Evolutionary conservation across 2,888 invertebrate species (phyloP), one percentile per base, ranked within the genome.

Genomic region (Ophioninae sp.): DNA sequence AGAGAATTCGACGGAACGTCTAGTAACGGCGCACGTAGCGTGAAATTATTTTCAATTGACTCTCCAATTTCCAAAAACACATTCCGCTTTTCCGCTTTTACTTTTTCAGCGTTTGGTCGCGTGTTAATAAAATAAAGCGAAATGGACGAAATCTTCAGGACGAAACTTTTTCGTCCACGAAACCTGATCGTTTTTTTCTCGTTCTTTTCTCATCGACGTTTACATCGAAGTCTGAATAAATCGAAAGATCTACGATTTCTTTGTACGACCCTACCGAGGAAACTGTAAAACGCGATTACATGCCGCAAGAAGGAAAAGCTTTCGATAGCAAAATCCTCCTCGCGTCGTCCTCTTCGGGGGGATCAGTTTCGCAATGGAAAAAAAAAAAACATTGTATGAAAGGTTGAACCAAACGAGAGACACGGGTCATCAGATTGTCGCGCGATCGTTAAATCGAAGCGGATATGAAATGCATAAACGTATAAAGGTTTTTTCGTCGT

Each of bases 381-480:
- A 5, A 23, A 76, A 23, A 56, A 64, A 44, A 74, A 44, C n/a
- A 6, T 10, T 56, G 44, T 13, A n/a, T 74, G 37, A 56, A 44
- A 50, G 37, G 50, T 20, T 20, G 7, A 3, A 6, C 13, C 20
- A 37, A 64, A 6, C n/a, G 13, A 23, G 44, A 57, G 44, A 39
- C 30, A 30, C 30, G 65, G 44, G 13, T 67, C 67, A 17, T n/a
- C n/a, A 68, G 61, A 44, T 68, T n/a, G 44, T 69, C 69, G 20
- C 30, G 41, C 44, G 59, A 72, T 75, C 72, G 79, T 30, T 30
- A 23, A 67, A 79, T 62, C 39, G 56, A 79, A 75, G 23, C 67
- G 65, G 39, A 67, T 61, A 37, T 56, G 39, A n/a, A 64, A 86
- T 30, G 30, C 79, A 84, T 85, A 84, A 80, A 82, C 81, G 76